Evolutionary conservation across 2,113 vertebrate species (phyloP).

Genomic region (Ciconia maguari): DNA sequence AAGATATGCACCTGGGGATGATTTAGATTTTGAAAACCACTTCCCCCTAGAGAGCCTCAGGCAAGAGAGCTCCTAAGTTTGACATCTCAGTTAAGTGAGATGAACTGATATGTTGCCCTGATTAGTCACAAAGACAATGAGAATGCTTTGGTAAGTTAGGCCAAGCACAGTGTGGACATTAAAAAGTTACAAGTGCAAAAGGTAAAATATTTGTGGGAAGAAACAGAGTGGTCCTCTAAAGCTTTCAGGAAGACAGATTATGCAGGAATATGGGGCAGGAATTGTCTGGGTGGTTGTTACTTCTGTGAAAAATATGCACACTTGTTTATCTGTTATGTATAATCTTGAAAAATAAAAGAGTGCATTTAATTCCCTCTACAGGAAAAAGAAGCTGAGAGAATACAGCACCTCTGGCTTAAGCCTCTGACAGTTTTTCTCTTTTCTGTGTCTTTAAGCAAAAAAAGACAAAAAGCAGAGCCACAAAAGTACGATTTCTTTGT

Average conservation of each 20-base stretch:
- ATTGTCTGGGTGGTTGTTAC: neutral
- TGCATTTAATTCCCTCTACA: neutral
- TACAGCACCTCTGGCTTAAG: neutral
- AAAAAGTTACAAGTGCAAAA: neutral
- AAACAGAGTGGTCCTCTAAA: neutral
- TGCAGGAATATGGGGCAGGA: neutral
- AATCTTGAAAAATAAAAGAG: neutral
- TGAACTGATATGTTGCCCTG: neutral
- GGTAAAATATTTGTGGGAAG: neutral
- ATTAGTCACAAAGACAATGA: conserved; percentile 23
- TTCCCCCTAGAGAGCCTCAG: neutral
- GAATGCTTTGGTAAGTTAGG: neutral
- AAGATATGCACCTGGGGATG: conserved; percentile 9
- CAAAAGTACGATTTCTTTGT: neutral
- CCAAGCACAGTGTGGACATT: neutral
- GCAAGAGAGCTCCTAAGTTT: neutral
- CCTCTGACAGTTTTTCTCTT: neutral
- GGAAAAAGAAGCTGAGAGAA: neutral
- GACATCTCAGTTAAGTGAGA: conserved; percentile 1
- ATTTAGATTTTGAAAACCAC: conserved; percentile 35
- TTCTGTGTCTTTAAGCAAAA: neutral
- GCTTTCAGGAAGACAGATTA: neutral
- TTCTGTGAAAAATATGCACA: neutral
- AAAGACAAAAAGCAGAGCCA: conserved; percentile 8
- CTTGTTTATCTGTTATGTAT: neutral